Percentiles rank a stretch among this genome's conserved stretches.
phyloP scores from a whole-genome alignment of 1,140 invertebrate species.

The Diuraphis noxia region DNA sequence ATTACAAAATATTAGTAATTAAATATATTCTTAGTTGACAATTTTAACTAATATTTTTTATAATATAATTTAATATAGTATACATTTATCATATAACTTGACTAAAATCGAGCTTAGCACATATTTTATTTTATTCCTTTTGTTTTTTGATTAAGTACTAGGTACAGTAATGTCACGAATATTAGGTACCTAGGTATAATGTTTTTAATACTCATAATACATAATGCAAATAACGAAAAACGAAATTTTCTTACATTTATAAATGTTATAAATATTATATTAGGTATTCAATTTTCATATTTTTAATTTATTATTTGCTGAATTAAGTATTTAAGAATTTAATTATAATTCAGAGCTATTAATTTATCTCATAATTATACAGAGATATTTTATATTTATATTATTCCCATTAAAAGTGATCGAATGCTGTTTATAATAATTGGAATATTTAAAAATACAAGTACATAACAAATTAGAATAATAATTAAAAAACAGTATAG shows the following conservation, averaged over 20 bases:
- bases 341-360: too few species aligned
- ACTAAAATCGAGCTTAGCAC: neutral
- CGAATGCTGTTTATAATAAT: neutral
- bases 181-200: neutral
- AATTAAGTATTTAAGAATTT: too few species aligned
- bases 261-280: too few species aligned
- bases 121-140: neutral
- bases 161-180: too few species aligned
- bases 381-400: neutral
- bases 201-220: too few species aligned
- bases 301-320: neutral
- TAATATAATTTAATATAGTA: neutral
- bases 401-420: neutral
- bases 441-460: neutral
- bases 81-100: neutral
- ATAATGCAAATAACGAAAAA: neutral
- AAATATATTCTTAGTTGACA: neutral
- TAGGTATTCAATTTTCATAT: neutral
- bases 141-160: neutral
- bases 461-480: neutral
- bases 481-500: neutral
- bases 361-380: neutral
- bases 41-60: neutral
- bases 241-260: neutral
- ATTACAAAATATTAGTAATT: too few species aligned